Base-by-base conservation (phyloP, 53 echinoderm and acorn worm species). In the Echinarachnius parma region DNA sequence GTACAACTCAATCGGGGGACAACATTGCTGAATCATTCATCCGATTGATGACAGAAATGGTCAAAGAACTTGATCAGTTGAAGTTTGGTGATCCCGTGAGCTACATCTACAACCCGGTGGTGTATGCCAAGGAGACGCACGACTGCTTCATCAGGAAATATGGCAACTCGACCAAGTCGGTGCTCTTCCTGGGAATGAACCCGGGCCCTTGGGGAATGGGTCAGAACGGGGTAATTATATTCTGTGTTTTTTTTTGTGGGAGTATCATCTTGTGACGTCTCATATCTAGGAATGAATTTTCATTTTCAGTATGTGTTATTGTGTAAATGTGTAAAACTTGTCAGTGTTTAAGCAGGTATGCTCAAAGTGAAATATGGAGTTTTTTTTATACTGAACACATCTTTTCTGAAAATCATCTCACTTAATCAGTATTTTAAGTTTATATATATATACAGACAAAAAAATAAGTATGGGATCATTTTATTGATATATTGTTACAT, bases 131-230 rank as follows among this genome's bases (percentile, higher is more conserved):
- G 29, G 98, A 91, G 55, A 89, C 98, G 0, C 98, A 98, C 42
- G 88, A 80, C 42, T 77, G 83, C 64, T 98, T 71, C 77, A 75
- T 98, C 52, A 69, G 81, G 50, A 98, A 88, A 48, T 98, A 88
- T 64, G 92, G 98, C 81, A 86, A 91, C 76, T 83, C 98, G 0
- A 60, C 82, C 16, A 98, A 98, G 78, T 67, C 87, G 11, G 82
- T 98, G 10, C 75, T 98, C 35, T 88, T 92, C 56, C 78, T 98
- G 9, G 98, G 98, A 7, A 98, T 98, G 98, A 98, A 98, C 62
- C 98, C 98, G 19, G 98, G 98, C 7, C 98, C 98, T 28, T 98
- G 79, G 67, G 98, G 98, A 37, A 98, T 98, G 98, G 98, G 91
- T 21, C 98, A 98, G 39, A 98, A 98, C 81, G 98, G 98, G 81